These are phyloP conservation scores for Drosophila pruinosa DNA, from an alignment of 1,140 invertebrate genomes.

Conservation along the genomic window DNA sequence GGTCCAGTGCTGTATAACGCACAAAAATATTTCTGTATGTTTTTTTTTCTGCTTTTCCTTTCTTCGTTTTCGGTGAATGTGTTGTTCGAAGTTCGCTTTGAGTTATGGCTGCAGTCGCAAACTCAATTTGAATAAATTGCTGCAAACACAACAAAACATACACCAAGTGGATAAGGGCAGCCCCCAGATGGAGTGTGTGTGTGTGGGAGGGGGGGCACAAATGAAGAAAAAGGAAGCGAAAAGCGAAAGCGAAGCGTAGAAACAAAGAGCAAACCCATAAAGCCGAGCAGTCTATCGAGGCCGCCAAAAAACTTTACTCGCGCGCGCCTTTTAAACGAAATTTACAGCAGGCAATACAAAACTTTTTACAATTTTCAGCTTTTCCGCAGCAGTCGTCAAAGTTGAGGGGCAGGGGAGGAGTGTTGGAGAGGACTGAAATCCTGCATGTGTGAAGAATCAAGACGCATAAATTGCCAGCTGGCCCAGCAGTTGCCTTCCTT, in stretches of 20 bases:
- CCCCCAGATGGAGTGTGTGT: background rate
- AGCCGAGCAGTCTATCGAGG: constrained; percentile 55
- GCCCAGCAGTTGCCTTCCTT: constrained; percentile 31
- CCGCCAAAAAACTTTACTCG: constrained; percentile 57
- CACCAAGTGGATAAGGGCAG: constrained; percentile 31
- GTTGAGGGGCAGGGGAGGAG: background rate
- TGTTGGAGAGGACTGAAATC: constrained; percentile 22
- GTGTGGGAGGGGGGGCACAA: background rate
- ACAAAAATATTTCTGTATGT: constrained; percentile 8
- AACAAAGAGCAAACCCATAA: constrained; percentile 44
- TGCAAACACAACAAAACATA: constrained; percentile 61
- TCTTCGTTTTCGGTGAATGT: constrained; percentile 28
- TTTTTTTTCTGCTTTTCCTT: constrained; percentile 2
- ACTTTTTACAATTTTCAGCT: constrained; percentile 33
- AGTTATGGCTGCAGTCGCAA: constrained; percentile 78
- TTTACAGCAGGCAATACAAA: constrained; percentile 63
- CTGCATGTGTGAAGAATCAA: constrained; percentile 72
- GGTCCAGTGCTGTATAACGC: constrained; percentile 35
- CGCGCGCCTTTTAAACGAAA: constrained; percentile 67
- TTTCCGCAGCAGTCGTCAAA: constrained; percentile 21
- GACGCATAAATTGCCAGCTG: constrained; percentile 70
- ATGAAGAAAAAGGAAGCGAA: constrained; percentile 11
- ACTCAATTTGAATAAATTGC: constrained; percentile 80
- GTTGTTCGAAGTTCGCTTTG: constrained; percentile 54
- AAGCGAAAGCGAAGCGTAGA: constrained; percentile 14